Conservation (phyloP, 2,888 invertebrate species). For the Ommatoiulus sabulosus region DNA sequence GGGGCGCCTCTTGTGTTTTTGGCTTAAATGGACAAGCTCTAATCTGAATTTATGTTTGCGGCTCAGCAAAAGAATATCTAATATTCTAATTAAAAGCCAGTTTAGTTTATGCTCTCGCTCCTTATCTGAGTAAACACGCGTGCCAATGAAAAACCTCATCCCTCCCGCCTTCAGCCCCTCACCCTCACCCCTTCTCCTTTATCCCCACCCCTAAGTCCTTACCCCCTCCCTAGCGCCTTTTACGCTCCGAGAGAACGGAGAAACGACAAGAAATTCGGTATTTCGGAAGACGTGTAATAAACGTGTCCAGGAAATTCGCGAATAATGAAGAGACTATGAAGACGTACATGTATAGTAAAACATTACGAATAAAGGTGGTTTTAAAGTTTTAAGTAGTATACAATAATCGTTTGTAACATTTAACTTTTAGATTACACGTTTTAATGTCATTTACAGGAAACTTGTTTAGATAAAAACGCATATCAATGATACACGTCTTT, state of each 20-base stretch:
- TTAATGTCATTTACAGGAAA: too few species aligned
- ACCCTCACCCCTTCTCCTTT: neutral
- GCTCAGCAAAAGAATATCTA: constrained; percentile 1
- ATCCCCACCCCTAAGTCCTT: neutral
- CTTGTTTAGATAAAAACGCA: too few species aligned
- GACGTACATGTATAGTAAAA: too few species aligned
- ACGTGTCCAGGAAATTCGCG: too few species aligned
- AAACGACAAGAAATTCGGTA: too few species aligned
- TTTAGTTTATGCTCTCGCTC: neutral
- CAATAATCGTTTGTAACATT: too few species aligned
- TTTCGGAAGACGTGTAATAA: too few species aligned
- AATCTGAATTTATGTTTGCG: constrained; percentile 1
- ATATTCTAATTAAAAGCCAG: neutral
- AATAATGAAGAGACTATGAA: too few species aligned
- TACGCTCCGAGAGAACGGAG: neutral
- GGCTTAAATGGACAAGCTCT: constrained; percentile 1
- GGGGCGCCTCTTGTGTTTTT: neutral
- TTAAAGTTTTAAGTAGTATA: too few species aligned
- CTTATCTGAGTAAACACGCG: constrained; percentile 1
- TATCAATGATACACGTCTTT: too few species aligned
- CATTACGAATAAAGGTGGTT: too few species aligned
- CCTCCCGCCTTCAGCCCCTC: neutral
- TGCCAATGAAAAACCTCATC: neutral
- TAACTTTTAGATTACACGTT: too few species aligned
- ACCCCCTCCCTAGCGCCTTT: neutral